Evolutionary conservation across 2,888 invertebrate species (phyloP).

Genomic region (Leptura quadrifasciata): DNA sequence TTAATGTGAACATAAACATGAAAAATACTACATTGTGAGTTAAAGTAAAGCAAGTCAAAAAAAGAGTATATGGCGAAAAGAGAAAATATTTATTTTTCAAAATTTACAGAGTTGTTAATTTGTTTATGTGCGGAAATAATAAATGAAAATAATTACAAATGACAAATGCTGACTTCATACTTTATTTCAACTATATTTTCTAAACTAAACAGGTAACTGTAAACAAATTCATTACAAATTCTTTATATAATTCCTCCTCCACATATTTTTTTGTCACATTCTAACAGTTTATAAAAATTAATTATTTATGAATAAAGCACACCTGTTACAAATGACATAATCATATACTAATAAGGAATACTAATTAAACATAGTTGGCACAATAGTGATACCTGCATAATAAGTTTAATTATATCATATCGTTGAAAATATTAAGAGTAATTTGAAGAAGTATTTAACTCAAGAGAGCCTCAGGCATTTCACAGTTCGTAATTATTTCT

Average conservation of each 20-base stretch:
- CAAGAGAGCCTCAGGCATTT: neutral
- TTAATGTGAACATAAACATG: too few relatives aligned
- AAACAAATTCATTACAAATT: neutral
- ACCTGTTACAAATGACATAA: neutral
- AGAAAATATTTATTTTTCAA: too few relatives aligned
- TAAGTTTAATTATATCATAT: conserved; percentile 1
- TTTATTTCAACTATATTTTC: too few relatives aligned
- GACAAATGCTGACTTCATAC: too few relatives aligned
- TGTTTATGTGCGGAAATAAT: too few relatives aligned
- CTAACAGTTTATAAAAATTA: neutral
- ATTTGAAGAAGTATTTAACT: neutral
- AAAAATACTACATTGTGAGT: too few relatives aligned
- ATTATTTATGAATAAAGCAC: neutral
- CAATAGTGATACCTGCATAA: conserved; percentile 14
- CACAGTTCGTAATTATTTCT: conserved; percentile 19
- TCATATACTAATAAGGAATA: neutral
- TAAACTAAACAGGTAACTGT: neutral
- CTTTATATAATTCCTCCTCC: neutral
- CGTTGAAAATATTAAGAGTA: neutral
- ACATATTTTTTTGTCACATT: neutral
- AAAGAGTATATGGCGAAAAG: too few relatives aligned
- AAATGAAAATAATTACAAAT: too few relatives aligned
- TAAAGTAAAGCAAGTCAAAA: too few relatives aligned
- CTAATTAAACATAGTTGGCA: neutral
- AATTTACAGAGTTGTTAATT: too few relatives aligned